A percentile compares a stretch with the other conserved stretches of the same genome.
Evolutionary conservation across 2,888 invertebrate species (phyloP).

Genomic region (Ophion costatus): DNA sequence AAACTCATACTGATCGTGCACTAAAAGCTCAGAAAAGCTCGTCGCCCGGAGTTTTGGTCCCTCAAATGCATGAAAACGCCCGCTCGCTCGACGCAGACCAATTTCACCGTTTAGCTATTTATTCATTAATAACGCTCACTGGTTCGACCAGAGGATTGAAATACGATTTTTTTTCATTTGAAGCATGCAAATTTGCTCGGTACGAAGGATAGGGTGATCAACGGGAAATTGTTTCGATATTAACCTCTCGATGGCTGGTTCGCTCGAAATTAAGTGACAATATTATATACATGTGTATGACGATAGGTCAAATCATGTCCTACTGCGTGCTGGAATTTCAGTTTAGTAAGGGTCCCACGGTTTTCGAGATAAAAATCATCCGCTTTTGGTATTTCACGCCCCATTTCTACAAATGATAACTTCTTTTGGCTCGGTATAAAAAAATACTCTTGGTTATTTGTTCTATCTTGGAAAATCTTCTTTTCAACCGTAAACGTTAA

Average conservation of each 20-base stretch:
- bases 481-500: no score
- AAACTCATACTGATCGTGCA: background rate
- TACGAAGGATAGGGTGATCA: slow-evolving; percentile 2
- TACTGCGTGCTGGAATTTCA: no score
- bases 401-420: no score
- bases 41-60: background rate
- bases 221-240: slow-evolving; percentile 44
- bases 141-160: background rate
- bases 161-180: slow-evolving; percentile 11
- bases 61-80: background rate
- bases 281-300: slow-evolving; percentile 25
- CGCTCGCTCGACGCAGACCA: background rate
- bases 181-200: background rate
- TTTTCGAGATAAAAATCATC: no score
- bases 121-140: slow-evolving; percentile 19
- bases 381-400: no score
- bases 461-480: no score
- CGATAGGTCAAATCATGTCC: no score
- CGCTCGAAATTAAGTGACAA: slow-evolving; percentile 42
- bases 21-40: background rate
- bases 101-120: background rate
- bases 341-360: no score
- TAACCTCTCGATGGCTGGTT: background rate
- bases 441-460: no score
- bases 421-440: no score